These are phyloP conservation scores for Orius insidiosus DNA, from an alignment of 1,140 invertebrate genomes.

Conservation along the genomic window DNA sequence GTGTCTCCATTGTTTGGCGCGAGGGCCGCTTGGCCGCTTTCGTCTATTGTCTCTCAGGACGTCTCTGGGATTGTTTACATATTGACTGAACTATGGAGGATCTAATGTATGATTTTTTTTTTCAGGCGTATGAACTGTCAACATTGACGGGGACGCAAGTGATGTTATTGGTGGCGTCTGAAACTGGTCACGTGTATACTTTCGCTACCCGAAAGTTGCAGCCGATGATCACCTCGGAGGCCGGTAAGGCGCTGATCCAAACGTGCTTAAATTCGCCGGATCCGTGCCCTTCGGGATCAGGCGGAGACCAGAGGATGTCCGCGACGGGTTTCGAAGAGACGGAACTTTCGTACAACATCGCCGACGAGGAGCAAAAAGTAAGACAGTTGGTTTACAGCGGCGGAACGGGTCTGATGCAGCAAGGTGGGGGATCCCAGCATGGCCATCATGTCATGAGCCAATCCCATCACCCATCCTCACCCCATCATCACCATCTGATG, in stretches of 20 bases:
- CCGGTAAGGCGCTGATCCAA: constrained; percentile 95
- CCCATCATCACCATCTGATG: constrained; percentile 38
- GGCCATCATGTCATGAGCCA: constrained; percentile 25
- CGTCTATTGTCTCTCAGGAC: no score
- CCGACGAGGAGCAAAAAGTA: constrained; percentile 89
- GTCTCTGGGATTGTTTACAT: no score
- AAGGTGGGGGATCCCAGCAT: constrained; percentile 38
- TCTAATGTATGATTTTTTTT: constrained; percentile 4
- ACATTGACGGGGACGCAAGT: constrained; percentile 98
- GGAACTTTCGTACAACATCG: constrained; percentile 90
- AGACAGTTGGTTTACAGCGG: constrained; percentile 75
- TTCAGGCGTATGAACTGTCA: constrained; percentile 94
- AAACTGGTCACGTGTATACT: constrained; percentile 98
- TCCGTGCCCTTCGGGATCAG: constrained; percentile 45
- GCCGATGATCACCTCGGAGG: constrained; percentile 98
- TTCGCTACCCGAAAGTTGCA: constrained; percentile 97
- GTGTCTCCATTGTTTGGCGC: no score
- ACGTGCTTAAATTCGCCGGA: constrained; percentile 97
- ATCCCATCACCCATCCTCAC: constrained; percentile 34
- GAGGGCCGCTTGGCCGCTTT: no score
- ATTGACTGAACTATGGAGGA: no score
- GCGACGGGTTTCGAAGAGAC: constrained; percentile 97
- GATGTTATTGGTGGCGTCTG: constrained; percentile 87
- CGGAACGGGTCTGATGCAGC: constrained; percentile 32
- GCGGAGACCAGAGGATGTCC: constrained; percentile 85